phyloP scores from a whole-genome alignment of 2,797 vertebrate species.

The Lacerta bilineata region DNA sequence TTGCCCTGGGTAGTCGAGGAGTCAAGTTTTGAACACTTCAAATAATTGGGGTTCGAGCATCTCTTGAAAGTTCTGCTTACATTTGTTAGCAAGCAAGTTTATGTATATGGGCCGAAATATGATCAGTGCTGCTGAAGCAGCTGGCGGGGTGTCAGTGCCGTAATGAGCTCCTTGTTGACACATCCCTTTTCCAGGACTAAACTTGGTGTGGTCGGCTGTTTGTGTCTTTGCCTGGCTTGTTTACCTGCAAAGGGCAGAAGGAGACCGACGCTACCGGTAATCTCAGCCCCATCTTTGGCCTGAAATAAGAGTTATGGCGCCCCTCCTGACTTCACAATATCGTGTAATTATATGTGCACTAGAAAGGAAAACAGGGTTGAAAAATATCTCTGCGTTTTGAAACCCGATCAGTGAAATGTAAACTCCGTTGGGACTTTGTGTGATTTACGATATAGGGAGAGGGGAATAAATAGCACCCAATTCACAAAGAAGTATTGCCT shows the following conservation, averaged over 20 bases:
- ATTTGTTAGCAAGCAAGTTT: not conserved
- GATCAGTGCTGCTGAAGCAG: conserved; percentile 10
- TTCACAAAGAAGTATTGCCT: not conserved
- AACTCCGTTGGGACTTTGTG: not conserved
- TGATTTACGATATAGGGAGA: too few relatives aligned
- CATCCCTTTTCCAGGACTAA: not conserved
- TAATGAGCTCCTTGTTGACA: conserved; percentile 9
- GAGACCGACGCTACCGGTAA: not conserved
- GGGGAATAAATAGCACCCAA: not conserved
- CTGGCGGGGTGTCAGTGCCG: not conserved
- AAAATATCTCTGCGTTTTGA: not conserved
- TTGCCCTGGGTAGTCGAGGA: not conserved
- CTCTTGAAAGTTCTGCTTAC: not conserved
- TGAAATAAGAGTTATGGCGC: not conserved
- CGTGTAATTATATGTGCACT: not conserved
- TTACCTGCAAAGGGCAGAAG: not conserved
- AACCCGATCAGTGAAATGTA: not conserved
- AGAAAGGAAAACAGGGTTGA: not conserved
- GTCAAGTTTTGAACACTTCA: not conserved
- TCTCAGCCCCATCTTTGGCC: not conserved
- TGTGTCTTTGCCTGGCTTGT: not conserved
- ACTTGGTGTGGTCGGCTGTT: not conserved
- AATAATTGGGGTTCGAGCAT: not conserved
- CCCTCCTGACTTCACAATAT: not conserved
- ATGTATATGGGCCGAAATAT: conserved; percentile 14